Evolutionary conservation across 2,888 invertebrate genomes (phyloP), one percentile per base, ranked within the genome.

Genomic region (Periphyllus acericola): DNA sequence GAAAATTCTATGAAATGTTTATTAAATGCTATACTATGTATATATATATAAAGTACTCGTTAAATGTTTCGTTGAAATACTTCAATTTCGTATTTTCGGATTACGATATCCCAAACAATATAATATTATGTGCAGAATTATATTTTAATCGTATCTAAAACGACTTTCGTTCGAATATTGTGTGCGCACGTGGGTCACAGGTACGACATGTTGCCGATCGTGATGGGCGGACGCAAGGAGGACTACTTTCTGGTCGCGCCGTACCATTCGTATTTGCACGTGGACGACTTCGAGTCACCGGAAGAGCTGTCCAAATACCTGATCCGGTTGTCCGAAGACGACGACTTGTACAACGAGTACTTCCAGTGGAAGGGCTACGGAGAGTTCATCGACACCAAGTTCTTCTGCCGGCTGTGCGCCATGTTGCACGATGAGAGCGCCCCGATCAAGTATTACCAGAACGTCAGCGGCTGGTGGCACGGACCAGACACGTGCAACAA

Each of bases 301-400:
- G 95, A 95, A 90, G 96, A 96, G 90, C 93, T 99, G 89, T 98
- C 98, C 68, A 94, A 94, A 55, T 98, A 98, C 92, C 93, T 99
- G 87, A 94, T 95, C 89, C 94, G 95, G 83, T 93, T 99, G 88
- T 98, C 98, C 91, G 93, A 94, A 90, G 96, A 99, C 92, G 97
- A 98, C 91, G 94, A 94, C 75, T 93, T 97, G 3, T 99, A 98
- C 92, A 98, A 99, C 92, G 96, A 97, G 52, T 99, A 99, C 92
- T 98, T 98, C 92, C 94, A 94, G 90, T 98, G 97, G 97, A 95
- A 97, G 93, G 97, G 96, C 80, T 97, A 97, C 0, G 99, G 99
- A 1, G 96, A 97, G 92, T 98, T 99, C 91, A 96, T 99, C 91
- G 98, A 99, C 92, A 99, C 99, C 36, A 97, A 95, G 92, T 98